These are phyloP conservation scores for Linepithema humile DNA, from an alignment of 1,140 invertebrate genomes.

Conservation along the genomic window DNA sequence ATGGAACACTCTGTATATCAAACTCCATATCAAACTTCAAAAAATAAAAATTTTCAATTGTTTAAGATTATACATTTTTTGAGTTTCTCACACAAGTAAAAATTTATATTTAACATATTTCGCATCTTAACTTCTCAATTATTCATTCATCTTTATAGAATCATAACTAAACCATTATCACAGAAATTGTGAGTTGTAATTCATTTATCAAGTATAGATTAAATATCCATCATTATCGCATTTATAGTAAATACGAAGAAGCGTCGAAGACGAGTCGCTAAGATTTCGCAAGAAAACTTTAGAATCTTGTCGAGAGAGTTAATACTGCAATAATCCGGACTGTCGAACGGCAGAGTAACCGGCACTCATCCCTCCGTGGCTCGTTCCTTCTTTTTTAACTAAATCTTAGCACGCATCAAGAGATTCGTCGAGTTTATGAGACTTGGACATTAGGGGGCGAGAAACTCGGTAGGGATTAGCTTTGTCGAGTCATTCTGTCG, in stretches of 20 bases:
- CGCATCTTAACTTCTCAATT: no score
- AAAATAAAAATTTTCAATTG: no score
- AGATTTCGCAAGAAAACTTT: conserved; percentile 28
- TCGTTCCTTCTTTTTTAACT: conserved; percentile 13
- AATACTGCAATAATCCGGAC: conserved; percentile 41
- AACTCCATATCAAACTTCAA: no score
- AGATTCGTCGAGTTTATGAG: conserved; percentile 32
- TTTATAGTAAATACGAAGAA: not conserved
- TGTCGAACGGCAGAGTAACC: not conserved
- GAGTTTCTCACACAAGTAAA: no score
- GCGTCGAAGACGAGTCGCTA: not conserved
- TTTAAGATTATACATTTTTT: no score
- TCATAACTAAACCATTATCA: no score
- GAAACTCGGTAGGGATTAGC: conserved; percentile 20
- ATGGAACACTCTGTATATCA: no score
- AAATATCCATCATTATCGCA: not conserved
- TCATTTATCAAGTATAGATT: no score
- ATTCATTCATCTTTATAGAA: no score
- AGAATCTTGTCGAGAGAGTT: not conserved
- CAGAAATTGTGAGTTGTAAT: no score
- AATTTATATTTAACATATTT: no score
- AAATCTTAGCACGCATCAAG: conserved; percentile 27
- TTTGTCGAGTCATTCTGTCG: conserved; percentile 10
- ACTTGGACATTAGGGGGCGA: conserved; percentile 20
- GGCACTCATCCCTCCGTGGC: not conserved